phyloP scores from a whole-genome alignment of 2,113 vertebrate species.

The Percopsis transmontana region DNA sequence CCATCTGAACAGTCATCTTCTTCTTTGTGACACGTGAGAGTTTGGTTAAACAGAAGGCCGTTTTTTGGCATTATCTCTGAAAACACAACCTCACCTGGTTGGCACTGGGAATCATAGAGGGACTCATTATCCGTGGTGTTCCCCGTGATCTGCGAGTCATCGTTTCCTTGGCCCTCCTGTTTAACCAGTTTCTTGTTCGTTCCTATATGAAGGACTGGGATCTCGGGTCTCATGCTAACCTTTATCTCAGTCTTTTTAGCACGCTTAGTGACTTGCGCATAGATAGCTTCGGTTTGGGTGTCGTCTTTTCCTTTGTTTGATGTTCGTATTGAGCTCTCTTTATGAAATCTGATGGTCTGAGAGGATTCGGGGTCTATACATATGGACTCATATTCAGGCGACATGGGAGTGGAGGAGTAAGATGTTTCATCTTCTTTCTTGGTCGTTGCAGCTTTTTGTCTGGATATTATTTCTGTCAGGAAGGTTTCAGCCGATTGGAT shows the following conservation, averaged over 20 bases:
- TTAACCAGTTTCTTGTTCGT: constrained; percentile 59
- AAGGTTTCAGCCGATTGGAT: constrained; percentile 82
- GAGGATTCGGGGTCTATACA: constrained; percentile 74
- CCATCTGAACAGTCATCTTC: constrained; percentile 59
- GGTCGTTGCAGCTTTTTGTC: constrained; percentile 63
- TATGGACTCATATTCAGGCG: constrained; percentile 80
- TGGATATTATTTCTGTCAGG: constrained; percentile 80
- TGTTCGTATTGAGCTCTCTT: constrained; percentile 63
- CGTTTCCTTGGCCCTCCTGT: constrained; percentile 39
- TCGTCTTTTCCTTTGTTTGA: constrained; percentile 65
- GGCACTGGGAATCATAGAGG: constrained; percentile 42
- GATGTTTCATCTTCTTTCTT: constrained; percentile 58
- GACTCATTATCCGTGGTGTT: constrained; percentile 9
- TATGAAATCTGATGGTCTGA: constrained; percentile 77
- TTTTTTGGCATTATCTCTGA: constrained; percentile 76
- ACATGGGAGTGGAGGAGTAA: constrained; percentile 64
- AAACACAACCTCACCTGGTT: constrained; percentile 64
- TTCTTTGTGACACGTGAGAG: constrained; percentile 51
- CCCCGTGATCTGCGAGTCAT: constrained; percentile 15
- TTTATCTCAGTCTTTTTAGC: constrained; percentile 80
- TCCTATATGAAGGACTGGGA: constrained; percentile 78
- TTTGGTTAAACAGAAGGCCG: constrained; percentile 69
- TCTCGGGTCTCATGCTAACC: constrained; percentile 75
- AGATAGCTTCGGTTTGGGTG: constrained; percentile 76
- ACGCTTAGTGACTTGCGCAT: constrained; percentile 81